Base-by-base conservation (phyloP, 2,113 vertebrate species). In the Zosterops pallidus region DNA sequence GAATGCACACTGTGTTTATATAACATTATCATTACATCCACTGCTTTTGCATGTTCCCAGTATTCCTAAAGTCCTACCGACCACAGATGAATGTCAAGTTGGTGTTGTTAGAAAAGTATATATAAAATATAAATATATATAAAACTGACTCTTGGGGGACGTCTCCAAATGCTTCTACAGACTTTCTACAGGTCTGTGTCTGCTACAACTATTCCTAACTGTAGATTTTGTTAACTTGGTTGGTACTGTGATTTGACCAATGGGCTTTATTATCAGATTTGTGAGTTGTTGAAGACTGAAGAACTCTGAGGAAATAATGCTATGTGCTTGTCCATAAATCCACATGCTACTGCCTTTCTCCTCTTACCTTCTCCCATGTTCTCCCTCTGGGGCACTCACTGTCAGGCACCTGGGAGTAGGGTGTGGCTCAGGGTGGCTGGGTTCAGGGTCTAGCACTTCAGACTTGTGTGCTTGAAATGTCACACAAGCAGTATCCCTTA, bases 381-480 rank as follows among this genome's bases (percentile, higher is more conserved):
- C 10, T 55, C 14, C 28, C 24, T 1, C 0, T 5, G 13, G 6
- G 5, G 5, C 10, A 57, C 37, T 9, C 8, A 11, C 5, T 9
- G 0, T 55, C 35, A 37, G 29, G 33, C 19, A 47, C 20, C 14
- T 41, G 8, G 6, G 9, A 13, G 6, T 14, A 69, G 18, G 7
- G 12, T 23, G 11, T 6, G 19, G 10, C 6, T 31, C 11, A 9
- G 21, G 3, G 6, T 64, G 21, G 44, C 8, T 86, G 26, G 4
- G 4, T 47, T 91, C 2, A 11, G 56, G 24, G 24, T 71, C 29
- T 15, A 53, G 26, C 15, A 22, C 22, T 60, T 83, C 13, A 60
- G 28, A 75, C 3, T 59, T 5, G 0, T 41, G 11, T 62, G 28
- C 14, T 53, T 71, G 41, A 79, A 82, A 29, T 55, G 7, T 21